Percentiles rank a stretch among this genome's conserved stretches.
These are phyloP conservation scores for Nemotelus nigrinus DNA, from an alignment of 2,888 invertebrate species.

Conservation along the genomic window DNA sequence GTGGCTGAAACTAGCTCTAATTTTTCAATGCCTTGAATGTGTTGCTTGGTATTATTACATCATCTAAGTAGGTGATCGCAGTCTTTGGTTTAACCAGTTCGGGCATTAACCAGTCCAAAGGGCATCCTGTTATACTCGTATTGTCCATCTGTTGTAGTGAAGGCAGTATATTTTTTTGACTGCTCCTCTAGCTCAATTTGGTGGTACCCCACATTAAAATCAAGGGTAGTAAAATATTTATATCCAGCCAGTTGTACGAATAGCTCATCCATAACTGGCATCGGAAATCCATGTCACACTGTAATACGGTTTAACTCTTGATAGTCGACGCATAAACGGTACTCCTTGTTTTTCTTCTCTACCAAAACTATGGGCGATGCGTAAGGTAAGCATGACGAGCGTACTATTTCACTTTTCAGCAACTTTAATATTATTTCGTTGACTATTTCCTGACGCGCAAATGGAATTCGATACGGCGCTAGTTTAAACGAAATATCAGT, in stretches of 20 bases:
- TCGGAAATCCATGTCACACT: too few species aligned
- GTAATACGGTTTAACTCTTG: too few species aligned
- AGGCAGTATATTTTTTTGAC: not conserved
- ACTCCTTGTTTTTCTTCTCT: conserved; percentile 52
- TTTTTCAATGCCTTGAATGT: not conserved
- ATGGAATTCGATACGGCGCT: not conserved
- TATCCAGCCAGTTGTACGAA: too few species aligned
- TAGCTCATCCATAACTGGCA: too few species aligned
- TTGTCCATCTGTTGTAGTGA: too few species aligned
- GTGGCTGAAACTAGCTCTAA: not conserved
- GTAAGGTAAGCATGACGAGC: conserved; percentile 49
- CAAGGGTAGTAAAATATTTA: conserved; percentile 55
- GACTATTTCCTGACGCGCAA: not conserved
- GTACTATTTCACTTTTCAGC: conserved; percentile 48
- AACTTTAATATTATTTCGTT: conserved; percentile 25
- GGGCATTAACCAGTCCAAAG: not conserved
- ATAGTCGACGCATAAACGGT: too few species aligned
- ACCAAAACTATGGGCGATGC: conserved; percentile 49
- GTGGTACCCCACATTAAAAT: conserved; percentile 57
- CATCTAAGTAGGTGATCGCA: not conserved
- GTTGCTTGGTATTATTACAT: not conserved
- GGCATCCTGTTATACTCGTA: not conserved
- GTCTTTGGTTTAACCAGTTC: not conserved
- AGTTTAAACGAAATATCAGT: not conserved
- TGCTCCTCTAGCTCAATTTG: conserved; percentile 57